Evolutionary conservation across 2,797 vertebrate genomes (phyloP).

Genomic region (Falco peregrinus): DNA sequence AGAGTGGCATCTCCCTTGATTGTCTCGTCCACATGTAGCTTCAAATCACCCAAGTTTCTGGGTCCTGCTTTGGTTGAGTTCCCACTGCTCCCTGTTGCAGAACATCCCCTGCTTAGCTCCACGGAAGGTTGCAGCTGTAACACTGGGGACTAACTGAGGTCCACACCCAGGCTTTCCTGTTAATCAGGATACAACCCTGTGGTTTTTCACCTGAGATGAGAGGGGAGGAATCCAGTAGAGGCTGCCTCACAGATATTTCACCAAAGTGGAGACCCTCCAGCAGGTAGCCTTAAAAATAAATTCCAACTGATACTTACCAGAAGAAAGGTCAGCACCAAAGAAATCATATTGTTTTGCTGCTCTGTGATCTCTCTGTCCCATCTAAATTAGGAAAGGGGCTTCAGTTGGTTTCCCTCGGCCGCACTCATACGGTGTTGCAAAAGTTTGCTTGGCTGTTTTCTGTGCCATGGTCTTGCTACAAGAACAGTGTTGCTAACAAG

Average conservation of each 20-base stretch:
- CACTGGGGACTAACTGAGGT: not conserved
- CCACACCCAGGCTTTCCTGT: not conserved
- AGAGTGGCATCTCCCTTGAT: not conserved
- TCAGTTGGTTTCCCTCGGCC: not conserved
- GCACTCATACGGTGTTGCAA: accelerated
- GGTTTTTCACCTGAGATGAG: not conserved
- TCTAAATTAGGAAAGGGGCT: not conserved
- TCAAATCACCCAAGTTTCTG: not conserved
- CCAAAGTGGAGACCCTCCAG: not conserved
- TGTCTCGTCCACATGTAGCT: accelerated
- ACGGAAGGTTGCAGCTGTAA: not conserved
- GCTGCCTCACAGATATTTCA: not conserved
- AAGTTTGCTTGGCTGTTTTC: not conserved
- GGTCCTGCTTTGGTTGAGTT: not conserved
- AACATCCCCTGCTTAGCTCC: not conserved
- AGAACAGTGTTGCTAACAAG: not conserved
- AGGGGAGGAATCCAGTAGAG: not conserved
- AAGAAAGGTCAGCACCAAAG: not conserved
- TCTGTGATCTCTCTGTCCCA: not conserved
- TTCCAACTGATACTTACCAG: not conserved
- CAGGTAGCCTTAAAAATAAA: not conserved
- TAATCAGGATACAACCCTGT: not conserved
- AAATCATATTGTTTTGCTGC: not conserved
- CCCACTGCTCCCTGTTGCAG: accelerated
- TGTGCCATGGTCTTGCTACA: not conserved